These are phyloP conservation scores for Sinocyclocheilus rhinocerous DNA, from an alignment of 2,113 vertebrate species.

Conservation along the genomic window DNA sequence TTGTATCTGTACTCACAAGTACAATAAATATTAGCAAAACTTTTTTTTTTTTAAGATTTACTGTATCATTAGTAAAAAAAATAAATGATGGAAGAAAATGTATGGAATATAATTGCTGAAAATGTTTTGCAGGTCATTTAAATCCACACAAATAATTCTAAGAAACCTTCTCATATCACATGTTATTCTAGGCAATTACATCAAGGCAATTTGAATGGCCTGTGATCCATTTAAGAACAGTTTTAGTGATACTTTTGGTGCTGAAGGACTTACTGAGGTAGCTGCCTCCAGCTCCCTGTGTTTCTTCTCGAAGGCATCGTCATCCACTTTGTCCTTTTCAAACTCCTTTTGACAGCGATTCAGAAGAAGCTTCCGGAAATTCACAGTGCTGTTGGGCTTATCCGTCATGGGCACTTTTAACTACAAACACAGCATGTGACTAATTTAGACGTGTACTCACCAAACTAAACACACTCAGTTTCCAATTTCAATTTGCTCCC, in stretches of 20 bases:
- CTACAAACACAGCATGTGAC: slow-evolving; percentile 57
- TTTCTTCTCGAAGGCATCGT: slow-evolving; percentile 96
- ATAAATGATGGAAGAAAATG: not conserved
- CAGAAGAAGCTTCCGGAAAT: slow-evolving; percentile 95
- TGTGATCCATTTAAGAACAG: not conserved
- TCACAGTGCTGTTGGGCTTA: slow-evolving; percentile 90
- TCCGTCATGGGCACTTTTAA: slow-evolving; percentile 93
- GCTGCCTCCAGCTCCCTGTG: slow-evolving; percentile 95
- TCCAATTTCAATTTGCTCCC: not conserved
- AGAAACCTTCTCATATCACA: not conserved
- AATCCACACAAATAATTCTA: not conserved
- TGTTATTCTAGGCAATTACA: not conserved
- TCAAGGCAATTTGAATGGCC: not conserved
- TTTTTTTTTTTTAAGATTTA: not conserved
- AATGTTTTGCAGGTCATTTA: not conserved
- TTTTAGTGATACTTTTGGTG: not conserved
- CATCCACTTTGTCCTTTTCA: slow-evolving; percentile 96
- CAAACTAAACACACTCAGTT: not conserved
- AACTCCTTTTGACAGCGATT: slow-evolving; percentile 99
- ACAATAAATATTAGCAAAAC: not conserved
- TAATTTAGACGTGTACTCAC: not conserved
- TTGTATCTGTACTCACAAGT: not conserved
- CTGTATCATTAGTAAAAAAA: not conserved
- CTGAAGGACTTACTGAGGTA: slow-evolving; percentile 75
- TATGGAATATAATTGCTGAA: not conserved